Conservation (phyloP, 2,113 vertebrate species). For the Trochalopteron elliotii region DNA sequence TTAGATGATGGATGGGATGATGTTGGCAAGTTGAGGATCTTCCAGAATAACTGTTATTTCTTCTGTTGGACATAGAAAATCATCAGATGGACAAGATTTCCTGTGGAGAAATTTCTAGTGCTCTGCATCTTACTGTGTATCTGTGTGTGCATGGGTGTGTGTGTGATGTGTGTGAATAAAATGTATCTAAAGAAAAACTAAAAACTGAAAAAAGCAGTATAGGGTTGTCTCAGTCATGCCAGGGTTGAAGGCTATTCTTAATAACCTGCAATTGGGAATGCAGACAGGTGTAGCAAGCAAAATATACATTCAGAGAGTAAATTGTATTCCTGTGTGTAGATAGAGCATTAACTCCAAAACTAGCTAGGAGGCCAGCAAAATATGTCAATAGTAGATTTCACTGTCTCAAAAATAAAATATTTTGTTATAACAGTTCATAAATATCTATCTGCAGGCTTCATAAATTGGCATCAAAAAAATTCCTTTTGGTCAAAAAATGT, state of each 20-base stretch:
- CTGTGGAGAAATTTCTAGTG: not conserved
- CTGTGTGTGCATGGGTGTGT: not conserved
- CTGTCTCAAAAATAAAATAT: not conserved
- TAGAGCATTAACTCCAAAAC: not conserved
- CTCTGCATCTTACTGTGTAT: not conserved
- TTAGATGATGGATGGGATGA: not conserved
- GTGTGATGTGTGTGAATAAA: not conserved
- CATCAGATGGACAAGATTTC: not conserved
- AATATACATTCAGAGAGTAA: not conserved
- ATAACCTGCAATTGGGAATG: not conserved
- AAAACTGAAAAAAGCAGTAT: rapidly evolving
- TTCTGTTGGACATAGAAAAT: not conserved
- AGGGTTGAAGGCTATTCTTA: not conserved
- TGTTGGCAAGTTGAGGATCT: not conserved
- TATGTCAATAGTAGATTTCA: not conserved
- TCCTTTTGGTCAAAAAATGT: not conserved
- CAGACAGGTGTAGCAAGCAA: not conserved
- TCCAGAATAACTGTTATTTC: not conserved
- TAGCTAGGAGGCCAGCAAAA: not conserved
- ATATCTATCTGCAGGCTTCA: not conserved
- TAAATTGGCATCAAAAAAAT: not conserved
- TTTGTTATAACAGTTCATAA: not conserved
- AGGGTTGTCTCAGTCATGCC: not conserved
- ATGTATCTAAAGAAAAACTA: not conserved
- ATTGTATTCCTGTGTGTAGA: not conserved